Evolutionary conservation across 1,140 invertebrate species (phyloP).

Genomic region (Cheumatopsyche charites): DNA sequence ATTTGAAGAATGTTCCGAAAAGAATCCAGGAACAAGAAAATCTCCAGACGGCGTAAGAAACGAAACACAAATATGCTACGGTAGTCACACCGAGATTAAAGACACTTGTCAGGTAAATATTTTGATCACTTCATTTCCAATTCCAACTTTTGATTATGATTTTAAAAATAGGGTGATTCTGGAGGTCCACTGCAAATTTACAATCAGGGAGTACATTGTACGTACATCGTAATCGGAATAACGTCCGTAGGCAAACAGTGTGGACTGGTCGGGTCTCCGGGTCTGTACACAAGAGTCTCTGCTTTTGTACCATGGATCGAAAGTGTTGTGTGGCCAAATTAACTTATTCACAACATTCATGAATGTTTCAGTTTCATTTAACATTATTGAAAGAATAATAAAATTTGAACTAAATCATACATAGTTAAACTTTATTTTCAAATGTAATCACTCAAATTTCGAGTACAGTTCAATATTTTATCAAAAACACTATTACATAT

Average conservation of each 20-base stretch:
- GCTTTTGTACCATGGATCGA: conserved; percentile 68
- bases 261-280: conserved; percentile 60
- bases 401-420: no score
- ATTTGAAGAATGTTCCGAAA: background rate
- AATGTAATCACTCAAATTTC: no score
- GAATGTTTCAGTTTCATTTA: background rate
- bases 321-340: conserved; percentile 55
- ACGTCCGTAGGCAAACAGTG: conserved; percentile 65
- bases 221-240: conserved; percentile 58
- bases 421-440: no score
- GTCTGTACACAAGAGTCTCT: conserved; percentile 65
- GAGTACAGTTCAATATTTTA: no score
- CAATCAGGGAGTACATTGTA: conserved; percentile 53
- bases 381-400: no score
- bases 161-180: conserved; percentile 69
- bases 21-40: background rate
- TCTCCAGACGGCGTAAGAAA: background rate
- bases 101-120: conserved; percentile 24
- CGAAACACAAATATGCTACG: conserved; percentile 17
- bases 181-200: conserved; percentile 61
- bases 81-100: background rate
- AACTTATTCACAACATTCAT: conserved; percentile 1
- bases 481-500: no score
- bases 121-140: background rate
- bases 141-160: no score